Evolutionary conservation across 1,140 invertebrate species (phyloP), one percentile per base, ranked within the genome.

Genomic region (Temnothorax longispinosus): DNA sequence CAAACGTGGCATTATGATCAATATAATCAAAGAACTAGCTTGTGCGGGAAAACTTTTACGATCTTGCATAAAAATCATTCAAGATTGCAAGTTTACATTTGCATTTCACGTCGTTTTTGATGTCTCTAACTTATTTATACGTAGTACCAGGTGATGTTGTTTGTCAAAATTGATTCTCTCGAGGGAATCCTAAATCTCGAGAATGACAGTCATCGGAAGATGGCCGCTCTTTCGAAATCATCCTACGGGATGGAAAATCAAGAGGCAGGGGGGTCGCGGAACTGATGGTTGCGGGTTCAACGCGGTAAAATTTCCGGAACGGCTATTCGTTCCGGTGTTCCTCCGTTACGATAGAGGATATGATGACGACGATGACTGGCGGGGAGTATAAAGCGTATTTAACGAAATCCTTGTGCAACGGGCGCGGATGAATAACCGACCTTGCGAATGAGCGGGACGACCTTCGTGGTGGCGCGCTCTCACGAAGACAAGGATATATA

Each of bases 391-490:
- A 90, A 86, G 89, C 76, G 44, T 41, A 90, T 86, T 91, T 88
- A 91, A 91, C 54, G 82, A 90, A 90, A 88, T 91, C 89, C 89
- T 90, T 90, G 89, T 91, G 89, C 89, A 91, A 91, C 52, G 41
- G 62, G 54, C 89, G 35, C 69, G 89, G 89, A 91, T 91, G 89
- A 91, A 91, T 91, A 91, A 91, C 89, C 89, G 89, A 86, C 89
- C 89, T 91, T 91, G 89, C 89, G 80, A 62, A 87, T 54, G 74
- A 90, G 32, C 88, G 81, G 85, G 27, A 77, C 90, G 88, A 56
- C 88, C 90, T 91, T 91, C 90, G 86, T 38, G 44, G 52, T 85
- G 69, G 80, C 54, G 41, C 27, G 69, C 38, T 60, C 21, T 47
- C 64, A 86, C 84, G 60, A 89, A 85, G 85, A 64, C 88, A 86